Evolutionary conservation across 2,888 invertebrate species (phyloP).

Genomic region (Hesperia comma): DNA sequence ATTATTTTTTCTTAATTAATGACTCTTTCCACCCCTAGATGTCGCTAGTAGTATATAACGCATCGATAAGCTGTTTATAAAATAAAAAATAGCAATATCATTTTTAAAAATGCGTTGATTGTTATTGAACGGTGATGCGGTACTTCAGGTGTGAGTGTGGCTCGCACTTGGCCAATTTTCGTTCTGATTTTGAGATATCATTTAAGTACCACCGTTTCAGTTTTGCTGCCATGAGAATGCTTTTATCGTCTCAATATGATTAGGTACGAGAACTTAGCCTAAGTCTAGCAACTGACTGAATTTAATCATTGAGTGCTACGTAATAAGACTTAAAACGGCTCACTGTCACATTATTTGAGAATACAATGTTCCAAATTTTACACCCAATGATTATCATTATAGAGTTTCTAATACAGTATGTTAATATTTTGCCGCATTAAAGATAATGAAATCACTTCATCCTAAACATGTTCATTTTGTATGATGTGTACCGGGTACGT

Average conservation of each 20-base stretch:
- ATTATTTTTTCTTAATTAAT: too few species aligned
- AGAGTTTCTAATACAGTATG: not conserved
- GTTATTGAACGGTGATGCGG: too few species aligned
- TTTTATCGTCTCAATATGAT: not conserved
- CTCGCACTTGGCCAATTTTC: too few species aligned
- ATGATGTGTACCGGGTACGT: not conserved
- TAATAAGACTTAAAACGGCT: constrained; percentile 1
- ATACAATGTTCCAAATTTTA: not conserved
- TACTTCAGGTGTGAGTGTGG: too few species aligned
- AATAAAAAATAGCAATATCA: too few species aligned
- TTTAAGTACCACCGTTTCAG: too few species aligned
- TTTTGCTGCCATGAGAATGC: too few species aligned
- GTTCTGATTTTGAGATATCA: too few species aligned
- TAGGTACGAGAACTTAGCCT: not conserved
- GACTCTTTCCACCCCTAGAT: too few species aligned
- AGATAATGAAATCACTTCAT: not conserved
- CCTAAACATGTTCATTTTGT: not conserved
- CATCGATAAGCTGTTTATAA: too few species aligned
- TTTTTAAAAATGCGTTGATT: too few species aligned
- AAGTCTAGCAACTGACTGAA: not conserved
- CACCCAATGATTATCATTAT: not conserved
- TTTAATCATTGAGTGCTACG: not conserved
- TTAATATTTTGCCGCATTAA: not conserved
- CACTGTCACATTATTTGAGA: not conserved
- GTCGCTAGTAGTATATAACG: too few species aligned